Evolutionary conservation across 2,113 vertebrate species (phyloP).

Genomic region (Copsychus sechellarum): DNA sequence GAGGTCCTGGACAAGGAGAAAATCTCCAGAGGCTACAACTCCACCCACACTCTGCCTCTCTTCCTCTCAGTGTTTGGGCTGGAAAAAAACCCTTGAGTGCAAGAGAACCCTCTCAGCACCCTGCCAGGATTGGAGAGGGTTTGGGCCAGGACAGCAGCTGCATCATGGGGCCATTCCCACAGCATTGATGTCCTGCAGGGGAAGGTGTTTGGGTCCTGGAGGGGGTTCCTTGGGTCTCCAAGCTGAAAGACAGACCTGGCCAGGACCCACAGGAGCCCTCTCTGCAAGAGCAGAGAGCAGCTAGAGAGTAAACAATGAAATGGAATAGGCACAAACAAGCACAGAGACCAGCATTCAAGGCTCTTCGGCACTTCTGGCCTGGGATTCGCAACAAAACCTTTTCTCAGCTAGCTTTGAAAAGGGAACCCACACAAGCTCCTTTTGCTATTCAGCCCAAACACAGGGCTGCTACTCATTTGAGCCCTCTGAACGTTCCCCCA

Average conservation of each 20-base stretch:
- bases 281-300: neutral
- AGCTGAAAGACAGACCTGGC: neutral
- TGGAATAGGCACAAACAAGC: neutral
- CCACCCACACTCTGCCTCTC: neutral
- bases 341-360: conserved; percentile 13
- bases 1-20: neutral
- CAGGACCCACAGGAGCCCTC: neutral
- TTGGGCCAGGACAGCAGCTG: neutral
- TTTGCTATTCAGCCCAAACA: conserved; percentile 59
- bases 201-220: neutral
- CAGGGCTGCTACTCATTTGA: conserved; percentile 42
- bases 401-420: conserved; percentile 29
- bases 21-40: neutral
- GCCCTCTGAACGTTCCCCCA: neutral
- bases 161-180: neutral
- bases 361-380: conserved; percentile 31
- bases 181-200: neutral
- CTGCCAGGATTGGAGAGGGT: neutral
- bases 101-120: neutral
- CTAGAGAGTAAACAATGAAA: neutral
- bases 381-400: conserved; percentile 38
- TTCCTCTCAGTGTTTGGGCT: neutral
- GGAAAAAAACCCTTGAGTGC: neutral
- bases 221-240: neutral
- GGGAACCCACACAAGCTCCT: conserved; percentile 51